Conservation (phyloP, 2,113 vertebrate genomes). For the Paradisaea rubra region DNA sequence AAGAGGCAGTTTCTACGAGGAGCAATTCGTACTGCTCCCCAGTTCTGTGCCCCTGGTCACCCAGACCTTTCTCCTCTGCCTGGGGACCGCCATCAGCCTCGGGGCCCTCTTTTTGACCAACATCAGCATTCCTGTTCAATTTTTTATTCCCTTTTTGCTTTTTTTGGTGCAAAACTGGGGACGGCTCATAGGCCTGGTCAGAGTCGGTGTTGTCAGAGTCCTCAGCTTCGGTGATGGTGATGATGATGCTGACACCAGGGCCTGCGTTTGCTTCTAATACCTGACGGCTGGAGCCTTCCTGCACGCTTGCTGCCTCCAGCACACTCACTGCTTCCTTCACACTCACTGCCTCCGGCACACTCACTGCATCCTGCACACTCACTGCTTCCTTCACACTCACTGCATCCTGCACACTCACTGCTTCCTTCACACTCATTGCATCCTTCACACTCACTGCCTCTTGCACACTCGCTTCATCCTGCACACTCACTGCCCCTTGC, state of each 20-base stretch:
- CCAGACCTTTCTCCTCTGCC: background rate
- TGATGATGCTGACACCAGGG: conserved; percentile 49
- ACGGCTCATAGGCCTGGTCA: conserved; percentile 59
- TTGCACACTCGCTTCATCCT: rapidly evolving
- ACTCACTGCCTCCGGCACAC: rapidly evolving
- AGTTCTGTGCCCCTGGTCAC: conserved; percentile 59
- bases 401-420: rapidly evolving
- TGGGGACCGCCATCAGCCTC: background rate
- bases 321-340: background rate
- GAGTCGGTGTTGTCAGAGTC: conserved; percentile 68
- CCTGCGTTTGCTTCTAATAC: conserved; percentile 19
- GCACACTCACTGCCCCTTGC: rapidly evolving
- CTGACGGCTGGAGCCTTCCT: conserved; percentile 9
- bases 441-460: rapidly evolving
- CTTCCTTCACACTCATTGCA: rapidly evolving
- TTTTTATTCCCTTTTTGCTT: conserved; percentile 67
- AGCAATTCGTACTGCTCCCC: conserved; percentile 73
- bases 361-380: background rate
- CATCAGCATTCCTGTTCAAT: background rate
- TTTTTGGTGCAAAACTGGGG: conserved; percentile 60
- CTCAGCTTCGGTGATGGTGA: conserved; percentile 72
- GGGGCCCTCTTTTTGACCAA: background rate
- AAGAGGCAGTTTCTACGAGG: conserved; percentile 72
- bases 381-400: background rate
- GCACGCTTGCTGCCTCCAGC: background rate